These are phyloP conservation scores for Morelia viridis DNA, from an alignment of 2,797 vertebrate genomes.

Conservation along the genomic window DNA sequence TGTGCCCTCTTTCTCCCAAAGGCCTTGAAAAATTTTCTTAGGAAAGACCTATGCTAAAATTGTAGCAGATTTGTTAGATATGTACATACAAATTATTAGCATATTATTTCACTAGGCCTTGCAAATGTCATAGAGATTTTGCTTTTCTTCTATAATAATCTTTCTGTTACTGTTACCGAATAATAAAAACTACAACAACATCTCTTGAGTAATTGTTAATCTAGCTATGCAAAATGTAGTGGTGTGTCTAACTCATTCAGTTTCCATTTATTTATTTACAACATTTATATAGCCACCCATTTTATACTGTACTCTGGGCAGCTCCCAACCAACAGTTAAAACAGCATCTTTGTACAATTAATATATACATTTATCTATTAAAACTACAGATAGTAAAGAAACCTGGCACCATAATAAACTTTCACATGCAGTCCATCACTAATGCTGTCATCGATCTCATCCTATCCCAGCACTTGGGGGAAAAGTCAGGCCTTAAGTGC, in stretches of 20 bases:
- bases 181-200: not conserved
- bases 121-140: not conserved
- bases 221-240: not conserved
- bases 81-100: not conserved
- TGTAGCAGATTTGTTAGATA: not conserved
- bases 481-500: too few relatives aligned
- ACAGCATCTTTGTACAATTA: not conserved
- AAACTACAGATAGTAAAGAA: too few relatives aligned
- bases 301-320: not conserved
- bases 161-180: not conserved
- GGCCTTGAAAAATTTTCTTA: not conserved
- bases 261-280: not conserved
- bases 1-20: not conserved
- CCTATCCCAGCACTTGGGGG: too few relatives aligned
- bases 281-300: not conserved
- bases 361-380: too few relatives aligned
- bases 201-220: not conserved
- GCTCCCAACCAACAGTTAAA: too few relatives aligned
- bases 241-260: not conserved
- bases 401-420: not conserved
- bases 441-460: too few relatives aligned
- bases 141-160: not conserved
- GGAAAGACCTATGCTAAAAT: slow-evolving; percentile 25
- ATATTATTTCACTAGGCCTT: not conserved
- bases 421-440: not conserved